Evolutionary conservation across 2,797 vertebrate species (phyloP), one percentile per base, ranked within the genome.

Genomic region (Acipenser ruthenus): DNA sequence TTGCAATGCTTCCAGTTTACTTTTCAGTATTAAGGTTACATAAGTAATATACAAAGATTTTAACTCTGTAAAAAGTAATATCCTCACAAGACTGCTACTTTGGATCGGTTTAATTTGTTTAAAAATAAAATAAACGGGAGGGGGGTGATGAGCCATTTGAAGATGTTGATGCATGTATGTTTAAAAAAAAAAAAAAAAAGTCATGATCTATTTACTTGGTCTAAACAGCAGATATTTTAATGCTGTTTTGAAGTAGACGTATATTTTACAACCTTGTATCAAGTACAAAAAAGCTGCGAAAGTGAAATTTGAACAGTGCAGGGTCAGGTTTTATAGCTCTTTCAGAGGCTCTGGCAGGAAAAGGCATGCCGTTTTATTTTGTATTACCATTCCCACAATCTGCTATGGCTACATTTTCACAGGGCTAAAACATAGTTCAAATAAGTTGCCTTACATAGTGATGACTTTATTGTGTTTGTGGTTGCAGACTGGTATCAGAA

Each of bases 241-340:
- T 56, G 55, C 4, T 58, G 55, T 58, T 58, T 58, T 58, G 55
- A 58, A 58, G 12, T 12, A n/a, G 55, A 6, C 2, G 2, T 10
- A 11, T 58, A 3, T 58, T 88, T 90, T 90, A 86, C 85, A 84
- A 79, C 76, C 65, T 66, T 53, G 55, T 12, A 58, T 13, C 13
- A 10, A 58, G 55, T 7, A 58, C 73, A 74, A 80, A 71, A 62
- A 75, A 79, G 70, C 78, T 73, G 83, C 80, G 73, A 79, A 37
- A 78, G 76, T 75, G 78, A 76, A 77, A 75, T 83, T 85, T 74
- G 64, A 68, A 63, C 73, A 80, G 72, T 78, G 69, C 69, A 75
- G 77, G 74, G 66, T 78, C 70, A 71, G 70, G 82, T 76, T 95
- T 94, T 92, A 93, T 90, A 86, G 84, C 83, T 78, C 55, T 73